Conservation (phyloP, 2,113 vertebrate species). For the Psephotus haematonotus region DNA sequence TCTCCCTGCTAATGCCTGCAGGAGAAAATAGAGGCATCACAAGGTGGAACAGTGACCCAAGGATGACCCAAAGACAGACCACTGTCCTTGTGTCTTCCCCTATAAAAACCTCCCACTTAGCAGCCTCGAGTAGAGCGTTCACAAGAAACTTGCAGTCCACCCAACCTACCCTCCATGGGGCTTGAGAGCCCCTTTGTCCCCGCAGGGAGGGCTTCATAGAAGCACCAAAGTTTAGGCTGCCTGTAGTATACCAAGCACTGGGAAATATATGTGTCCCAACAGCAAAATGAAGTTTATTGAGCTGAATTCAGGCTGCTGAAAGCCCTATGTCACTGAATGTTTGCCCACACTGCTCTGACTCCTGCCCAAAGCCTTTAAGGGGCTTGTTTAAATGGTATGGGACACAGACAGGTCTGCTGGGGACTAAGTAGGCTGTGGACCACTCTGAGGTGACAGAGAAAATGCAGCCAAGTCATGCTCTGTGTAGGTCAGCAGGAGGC, state of each 20-base stretch:
- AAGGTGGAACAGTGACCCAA: not conserved
- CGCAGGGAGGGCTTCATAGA: accelerated
- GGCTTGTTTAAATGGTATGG: not conserved
- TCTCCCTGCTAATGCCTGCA: not conserved
- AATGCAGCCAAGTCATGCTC: slow-evolving; percentile 5
- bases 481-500: not conserved
- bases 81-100: not conserved
- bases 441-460: not conserved
- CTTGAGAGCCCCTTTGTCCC: not conserved
- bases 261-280: not conserved
- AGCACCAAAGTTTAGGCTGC: not conserved
- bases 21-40: not conserved
- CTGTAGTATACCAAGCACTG: not conserved
- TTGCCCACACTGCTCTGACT: not conserved
- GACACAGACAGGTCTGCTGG: not conserved
- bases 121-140: not conserved
- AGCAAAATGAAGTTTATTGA: not conserved
- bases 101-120: not conserved
- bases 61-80: not conserved
- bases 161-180: not conserved
- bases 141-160: not conserved
- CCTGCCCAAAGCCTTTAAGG: not conserved
- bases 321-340: not conserved
- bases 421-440: not conserved
- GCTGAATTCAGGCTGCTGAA: not conserved